A percentile compares a stretch with the other conserved stretches of the same genome.
These are phyloP conservation scores for Dryobotodes eremita DNA, from an alignment of 2,888 invertebrate species.

Conservation along the genomic window DNA sequence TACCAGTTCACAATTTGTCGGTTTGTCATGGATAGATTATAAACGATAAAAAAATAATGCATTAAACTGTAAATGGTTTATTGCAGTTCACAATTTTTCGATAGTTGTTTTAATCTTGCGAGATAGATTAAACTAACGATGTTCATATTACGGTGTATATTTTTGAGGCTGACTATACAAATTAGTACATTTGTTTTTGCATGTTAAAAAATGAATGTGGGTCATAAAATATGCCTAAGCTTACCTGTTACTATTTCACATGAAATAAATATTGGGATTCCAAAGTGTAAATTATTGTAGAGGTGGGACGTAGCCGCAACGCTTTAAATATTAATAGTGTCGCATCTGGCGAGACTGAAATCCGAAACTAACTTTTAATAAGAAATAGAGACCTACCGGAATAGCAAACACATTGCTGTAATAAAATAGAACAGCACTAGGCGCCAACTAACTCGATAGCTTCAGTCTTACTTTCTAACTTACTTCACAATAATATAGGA, in stretches of 20 bases:
- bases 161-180: neutral
- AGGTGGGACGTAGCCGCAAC: neutral
- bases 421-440: conserved; percentile 18
- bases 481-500: conserved; percentile 5
- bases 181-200: neutral
- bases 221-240: neutral
- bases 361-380: conserved; percentile 15
- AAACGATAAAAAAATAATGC: too few relatives aligned
- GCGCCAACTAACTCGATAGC: conserved; percentile 28
- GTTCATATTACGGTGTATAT: too few relatives aligned
- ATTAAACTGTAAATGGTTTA: too few relatives aligned
- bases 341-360: conserved; percentile 6
- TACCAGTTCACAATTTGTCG: too few relatives aligned
- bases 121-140: too few relatives aligned
- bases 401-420: conserved; percentile 13
- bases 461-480: conserved; percentile 21
- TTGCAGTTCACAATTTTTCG: too few relatives aligned
- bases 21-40: too few relatives aligned
- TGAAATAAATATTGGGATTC: neutral
- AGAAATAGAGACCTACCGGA: neutral
- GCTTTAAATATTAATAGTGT: conserved; percentile 10
- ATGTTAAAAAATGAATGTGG: neutral
- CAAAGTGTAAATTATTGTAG: neutral
- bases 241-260: neutral
- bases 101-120: too few relatives aligned